Percentiles rank a stretch among this genome's conserved stretches.
phyloP scores from a whole-genome alignment of 1,140 invertebrate genomes.

The Nebria ingens region DNA sequence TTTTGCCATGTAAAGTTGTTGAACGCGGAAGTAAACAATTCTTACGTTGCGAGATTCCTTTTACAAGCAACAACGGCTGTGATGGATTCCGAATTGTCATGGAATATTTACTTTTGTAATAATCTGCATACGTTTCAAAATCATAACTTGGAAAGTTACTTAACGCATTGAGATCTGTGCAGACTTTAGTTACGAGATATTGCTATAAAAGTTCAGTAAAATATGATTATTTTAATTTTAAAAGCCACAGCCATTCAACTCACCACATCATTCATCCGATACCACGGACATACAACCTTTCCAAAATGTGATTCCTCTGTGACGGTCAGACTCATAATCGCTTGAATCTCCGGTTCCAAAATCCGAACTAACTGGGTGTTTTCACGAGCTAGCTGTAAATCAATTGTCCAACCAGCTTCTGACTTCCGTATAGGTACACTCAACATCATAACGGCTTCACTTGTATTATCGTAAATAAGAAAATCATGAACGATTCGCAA shows the following conservation, averaged over 20 bases:
- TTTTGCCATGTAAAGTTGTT: constrained; percentile 23
- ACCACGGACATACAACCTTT: constrained; percentile 78
- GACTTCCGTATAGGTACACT: constrained; percentile 54
- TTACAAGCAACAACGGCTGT: constrained; percentile 85
- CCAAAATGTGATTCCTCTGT: constrained; percentile 49
- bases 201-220: constrained; percentile 35
- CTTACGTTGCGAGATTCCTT: constrained; percentile 64
- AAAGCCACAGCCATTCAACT: constrained; percentile 14
- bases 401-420: constrained; percentile 47
- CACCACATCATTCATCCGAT: constrained; percentile 50
- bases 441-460: constrained; percentile 55
- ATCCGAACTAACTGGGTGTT: constrained; percentile 26
- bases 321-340: constrained; percentile 51
- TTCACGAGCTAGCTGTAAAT: constrained; percentile 30
- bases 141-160: constrained; percentile 72
- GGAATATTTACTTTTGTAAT: constrained; percentile 73
- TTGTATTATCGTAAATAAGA: constrained; percentile 53
- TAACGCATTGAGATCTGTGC: constrained; percentile 60
- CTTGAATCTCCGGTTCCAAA: constrained; percentile 34
- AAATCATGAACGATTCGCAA: constrained; percentile 68
- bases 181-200: constrained; percentile 81
- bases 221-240: constrained; percentile 4
- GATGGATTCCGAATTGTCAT: constrained; percentile 53
- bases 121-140: constrained; percentile 65
- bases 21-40: constrained; percentile 44